Evolutionary conservation across 2,888 invertebrate species (phyloP).

Genomic region (Agrotis exclamationis): DNA sequence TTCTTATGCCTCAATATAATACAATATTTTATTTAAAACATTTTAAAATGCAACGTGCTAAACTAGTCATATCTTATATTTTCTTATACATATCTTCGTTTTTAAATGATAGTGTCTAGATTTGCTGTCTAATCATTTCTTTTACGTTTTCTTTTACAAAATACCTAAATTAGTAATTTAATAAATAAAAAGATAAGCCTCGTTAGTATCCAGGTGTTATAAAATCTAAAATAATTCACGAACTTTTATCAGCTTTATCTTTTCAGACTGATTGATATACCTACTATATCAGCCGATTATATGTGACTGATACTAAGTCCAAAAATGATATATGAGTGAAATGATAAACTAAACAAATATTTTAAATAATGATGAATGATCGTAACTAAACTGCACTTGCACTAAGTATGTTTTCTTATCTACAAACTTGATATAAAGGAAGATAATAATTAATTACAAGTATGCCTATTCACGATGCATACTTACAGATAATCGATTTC

Average conservation of each 20-base stretch:
- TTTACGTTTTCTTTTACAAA: background rate
- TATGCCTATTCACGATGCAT: conserved; percentile 14
- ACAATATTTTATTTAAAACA: background rate
- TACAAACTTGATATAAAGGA: conserved; percentile 14
- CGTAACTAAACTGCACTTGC: conserved; percentile 1
- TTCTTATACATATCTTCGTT: background rate
- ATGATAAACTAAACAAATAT: conserved; percentile 16
- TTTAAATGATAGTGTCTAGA: conserved; percentile 1
- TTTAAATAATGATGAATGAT: conserved; percentile 11
- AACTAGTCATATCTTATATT: background rate
- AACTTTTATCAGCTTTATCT: conserved; percentile 19
- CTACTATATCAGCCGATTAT: conserved; percentile 13
- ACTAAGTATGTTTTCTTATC: conserved; percentile 23
- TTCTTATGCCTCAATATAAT: background rate
- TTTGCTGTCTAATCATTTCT: conserved; percentile 8
- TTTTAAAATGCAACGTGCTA: conserved; percentile 8
- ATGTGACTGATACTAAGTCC: conserved; percentile 3
- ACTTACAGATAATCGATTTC: conserved; percentile 39
- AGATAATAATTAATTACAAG: conserved; percentile 32
- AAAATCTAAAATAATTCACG: conserved; percentile 17
- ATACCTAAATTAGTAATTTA: conserved; percentile 8
- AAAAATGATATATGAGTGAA: conserved; percentile 1
- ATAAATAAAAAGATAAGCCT: conserved; percentile 13
- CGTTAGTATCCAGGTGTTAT: conserved; percentile 1
- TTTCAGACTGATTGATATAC: conserved; percentile 4